Evolutionary conservation across 2,888 invertebrate species (phyloP).

Genomic region (Anoncus sp.): DNA sequence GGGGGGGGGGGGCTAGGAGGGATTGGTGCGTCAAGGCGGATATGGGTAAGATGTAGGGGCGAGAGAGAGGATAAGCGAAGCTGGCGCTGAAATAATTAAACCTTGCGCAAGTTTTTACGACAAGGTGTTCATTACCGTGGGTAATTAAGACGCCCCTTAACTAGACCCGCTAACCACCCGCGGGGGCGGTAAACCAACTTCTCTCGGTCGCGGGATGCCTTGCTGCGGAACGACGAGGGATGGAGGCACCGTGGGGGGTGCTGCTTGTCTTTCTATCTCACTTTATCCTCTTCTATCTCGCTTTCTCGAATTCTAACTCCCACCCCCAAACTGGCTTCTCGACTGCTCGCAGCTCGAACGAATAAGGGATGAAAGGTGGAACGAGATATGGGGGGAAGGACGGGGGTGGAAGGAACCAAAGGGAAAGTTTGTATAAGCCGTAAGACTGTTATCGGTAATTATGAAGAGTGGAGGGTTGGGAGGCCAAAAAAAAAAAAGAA

Average conservation of each 20-base stretch:
- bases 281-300: constrained; percentile 45
- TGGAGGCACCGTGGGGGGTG: constrained; percentile 41
- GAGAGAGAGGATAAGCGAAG: constrained; percentile 65
- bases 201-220: constrained; percentile 74
- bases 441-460: constrained; percentile 80
- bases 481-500: constrained; percentile 32
- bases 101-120: constrained; percentile 82
- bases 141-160: constrained; percentile 83
- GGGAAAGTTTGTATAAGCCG: constrained; percentile 78
- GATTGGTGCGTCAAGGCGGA: constrained; percentile 16
- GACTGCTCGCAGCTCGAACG: constrained; percentile 33
- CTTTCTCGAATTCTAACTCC: constrained; percentile 52
- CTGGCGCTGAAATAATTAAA: constrained; percentile 81
- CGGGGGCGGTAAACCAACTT: constrained; percentile 83
- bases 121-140: constrained; percentile 83
- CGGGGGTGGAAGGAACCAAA: constrained; percentile 46
- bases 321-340: neutral
- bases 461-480: constrained; percentile 68
- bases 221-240: constrained; percentile 53
- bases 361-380: constrained; percentile 57
- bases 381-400: constrained; percentile 42
- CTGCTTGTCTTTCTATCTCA: constrained; percentile 56
- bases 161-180: constrained; percentile 82
- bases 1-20: constrained; percentile 5
- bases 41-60: constrained; percentile 50